Base-by-base conservation (phyloP, 2,888 invertebrate species). In the Atethmia centrago region DNA sequence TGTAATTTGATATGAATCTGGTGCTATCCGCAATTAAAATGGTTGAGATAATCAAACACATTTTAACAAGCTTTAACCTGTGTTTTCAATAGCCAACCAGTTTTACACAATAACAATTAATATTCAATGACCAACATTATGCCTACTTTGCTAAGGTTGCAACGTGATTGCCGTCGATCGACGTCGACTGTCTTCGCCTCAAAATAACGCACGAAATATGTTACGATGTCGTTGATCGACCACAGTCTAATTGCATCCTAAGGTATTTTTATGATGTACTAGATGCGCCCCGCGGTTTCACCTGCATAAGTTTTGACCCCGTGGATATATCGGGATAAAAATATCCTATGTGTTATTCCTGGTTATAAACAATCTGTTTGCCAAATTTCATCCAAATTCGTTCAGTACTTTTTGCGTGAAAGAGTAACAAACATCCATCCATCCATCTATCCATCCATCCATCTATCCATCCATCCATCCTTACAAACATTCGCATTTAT, bases 1-100 rank as follows among this genome's bases (percentile, higher is more conserved):
- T 42, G 55, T 80, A 79, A 79, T 65, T 40, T 51, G 42, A 69
- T 79, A 74, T 42, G 47, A 14, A 59, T 61, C 64, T 74, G 63
- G 42, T 28, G 25, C 31, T 51, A 40, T 47, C 47, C 40, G 45
- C 56, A 49, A 58, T 66, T 56, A 19, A 49, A n/a, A 64, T 36
- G n/a, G 1, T 42, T 16, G 36, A 58, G 63, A 61, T 68, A 51
- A 79, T 61, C 21, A 40, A 31, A 42, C 40, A 66, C 25, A 64
- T 49, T 51, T 53, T 4, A 66, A 28, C 31, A 68, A n/a, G 19
- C 21, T 42, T n/a, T 62, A 62, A 45, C 19, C 19, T 19, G 7
- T 12, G 19, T 62, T 63, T 45, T 63, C 4, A 16, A n/a, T 16
- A n/a, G 31, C 5, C 9, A 31, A 16, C 2, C 21, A 3, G 3